Evolutionary conservation across 2,113 vertebrate genomes (phyloP).

Genomic region (Cyanocitta stelleri): DNA sequence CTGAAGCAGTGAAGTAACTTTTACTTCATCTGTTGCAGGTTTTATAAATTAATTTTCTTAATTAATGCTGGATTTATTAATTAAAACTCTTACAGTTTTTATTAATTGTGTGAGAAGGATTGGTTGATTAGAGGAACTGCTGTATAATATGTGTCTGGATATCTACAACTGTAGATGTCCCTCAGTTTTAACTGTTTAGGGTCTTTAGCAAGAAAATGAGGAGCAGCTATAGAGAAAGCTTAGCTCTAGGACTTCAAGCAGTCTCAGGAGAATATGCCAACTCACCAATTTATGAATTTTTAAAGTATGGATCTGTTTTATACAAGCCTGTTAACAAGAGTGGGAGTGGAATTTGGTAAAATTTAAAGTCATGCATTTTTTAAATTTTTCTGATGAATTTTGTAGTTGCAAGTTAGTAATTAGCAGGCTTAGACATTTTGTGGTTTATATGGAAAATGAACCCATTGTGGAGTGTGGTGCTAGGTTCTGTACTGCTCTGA

Average conservation of each 20-base stretch:
- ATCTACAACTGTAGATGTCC: neutral
- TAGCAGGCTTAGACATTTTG: neutral
- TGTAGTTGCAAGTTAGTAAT: neutral
- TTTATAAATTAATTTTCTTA: neutral
- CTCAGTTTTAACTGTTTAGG: neutral
- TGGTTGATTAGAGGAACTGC: neutral
- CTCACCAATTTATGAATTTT: neutral
- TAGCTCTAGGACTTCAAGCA: neutral
- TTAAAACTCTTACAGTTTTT: neutral
- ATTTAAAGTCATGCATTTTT: neutral
- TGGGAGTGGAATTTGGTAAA: neutral
- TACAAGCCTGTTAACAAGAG: neutral
- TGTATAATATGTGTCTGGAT: neutral
- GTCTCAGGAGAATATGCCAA: neutral
- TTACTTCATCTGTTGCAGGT: neutral
- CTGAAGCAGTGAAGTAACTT: neutral
- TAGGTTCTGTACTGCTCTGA: neutral
- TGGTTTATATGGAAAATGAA: neutral
- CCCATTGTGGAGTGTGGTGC: fast-evolving
- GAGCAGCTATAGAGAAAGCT: neutral
- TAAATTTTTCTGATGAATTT: neutral
- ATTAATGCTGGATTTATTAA: neutral
- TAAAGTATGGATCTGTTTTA: neutral
- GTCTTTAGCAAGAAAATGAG: neutral
- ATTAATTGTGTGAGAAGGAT: neutral